Conservation (phyloP, 1,140 invertebrate genomes). For the Drosophila nikananu region DNA sequence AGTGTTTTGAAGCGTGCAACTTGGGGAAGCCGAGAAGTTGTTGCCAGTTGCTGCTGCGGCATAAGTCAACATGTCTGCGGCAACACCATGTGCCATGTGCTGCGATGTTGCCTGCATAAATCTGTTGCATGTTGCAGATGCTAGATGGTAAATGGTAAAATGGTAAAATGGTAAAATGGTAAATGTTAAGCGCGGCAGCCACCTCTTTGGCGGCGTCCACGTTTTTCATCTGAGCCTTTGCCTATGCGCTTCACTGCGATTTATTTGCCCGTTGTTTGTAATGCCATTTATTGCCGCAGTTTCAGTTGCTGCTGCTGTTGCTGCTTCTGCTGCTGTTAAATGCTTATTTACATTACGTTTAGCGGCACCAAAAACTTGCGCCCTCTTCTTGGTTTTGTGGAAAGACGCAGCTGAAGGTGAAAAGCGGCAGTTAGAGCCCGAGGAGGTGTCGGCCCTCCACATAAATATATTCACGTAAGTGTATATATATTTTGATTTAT, state of each 20-base stretch:
- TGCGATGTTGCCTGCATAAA: slow-evolving; percentile 73
- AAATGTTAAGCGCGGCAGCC: slow-evolving; percentile 75
- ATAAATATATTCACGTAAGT: slow-evolving; percentile 1
- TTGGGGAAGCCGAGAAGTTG: slow-evolving; percentile 30
- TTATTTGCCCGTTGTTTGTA: slow-evolving; percentile 81
- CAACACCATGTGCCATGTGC: slow-evolving; percentile 65
- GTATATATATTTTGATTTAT: slow-evolving; percentile 77
- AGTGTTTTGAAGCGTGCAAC: slow-evolving; percentile 65
- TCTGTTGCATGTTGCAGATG: slow-evolving; percentile 69
- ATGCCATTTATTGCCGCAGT: slow-evolving; percentile 72
- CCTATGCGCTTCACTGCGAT: slow-evolving; percentile 79
- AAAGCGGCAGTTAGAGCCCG: slow-evolving; percentile 19
- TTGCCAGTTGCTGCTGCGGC: slow-evolving; percentile 29
- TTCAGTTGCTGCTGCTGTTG: slow-evolving; percentile 28
- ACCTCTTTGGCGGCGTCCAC: slow-evolving; percentile 36
- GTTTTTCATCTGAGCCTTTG: slow-evolving; percentile 67
- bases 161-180: slow-evolving; percentile 29
- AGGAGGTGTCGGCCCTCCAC: slow-evolving; percentile 9
- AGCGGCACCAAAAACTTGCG: slow-evolving; percentile 68
- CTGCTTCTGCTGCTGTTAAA: slow-evolving; percentile 64
- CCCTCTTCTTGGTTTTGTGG: not conserved
- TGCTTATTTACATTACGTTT: slow-evolving; percentile 85
- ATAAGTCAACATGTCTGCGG: slow-evolving; percentile 73
- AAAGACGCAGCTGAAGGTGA: slow-evolving; percentile 30
- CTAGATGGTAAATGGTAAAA: slow-evolving; percentile 32